A percentile compares a stretch with the other conserved stretches of the same genome.
Conservation (phyloP, 2,797 vertebrate genomes). For the Takifugu rubripes region DNA sequence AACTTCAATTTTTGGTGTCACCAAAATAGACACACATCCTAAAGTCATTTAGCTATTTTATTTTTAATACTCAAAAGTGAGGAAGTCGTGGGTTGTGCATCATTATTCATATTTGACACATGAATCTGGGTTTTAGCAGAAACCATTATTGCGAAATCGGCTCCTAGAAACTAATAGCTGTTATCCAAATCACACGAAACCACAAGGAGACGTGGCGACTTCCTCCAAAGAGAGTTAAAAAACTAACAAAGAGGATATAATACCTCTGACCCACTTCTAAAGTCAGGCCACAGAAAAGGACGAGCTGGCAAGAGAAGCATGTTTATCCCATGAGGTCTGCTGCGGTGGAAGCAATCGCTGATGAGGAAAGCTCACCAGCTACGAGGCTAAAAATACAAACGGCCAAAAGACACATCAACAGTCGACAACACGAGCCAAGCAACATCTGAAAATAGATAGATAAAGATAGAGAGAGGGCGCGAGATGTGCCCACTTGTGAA, state of each 20-base stretch:
- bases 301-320: slow-evolving; percentile 45
- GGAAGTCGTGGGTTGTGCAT: not conserved
- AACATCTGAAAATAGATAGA: slow-evolving; percentile 39
- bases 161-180: slow-evolving; percentile 30
- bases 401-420: slow-evolving; percentile 37
- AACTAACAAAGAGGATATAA: slow-evolving; percentile 73
- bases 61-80: not conserved
- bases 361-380: slow-evolving; percentile 48
- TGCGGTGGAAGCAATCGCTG: slow-evolving; percentile 58
- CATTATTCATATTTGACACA: not conserved
- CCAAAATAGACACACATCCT: too few species aligned
- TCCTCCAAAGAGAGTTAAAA: slow-evolving; percentile 65
- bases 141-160: slow-evolving; percentile 3
- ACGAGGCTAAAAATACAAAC: slow-evolving; percentile 67
- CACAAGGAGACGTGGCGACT: slow-evolving; percentile 54
- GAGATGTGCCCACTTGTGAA: slow-evolving; percentile 46
- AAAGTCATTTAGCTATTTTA: too few species aligned
- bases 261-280: slow-evolving; percentile 66
- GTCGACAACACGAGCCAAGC: slow-evolving; percentile 25
- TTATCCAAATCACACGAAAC: slow-evolving; percentile 55
- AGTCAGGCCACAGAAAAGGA: slow-evolving; percentile 35
- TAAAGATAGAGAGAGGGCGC: slow-evolving; percentile 11
- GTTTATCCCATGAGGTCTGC: slow-evolving; percentile 8
- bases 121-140: slow-evolving; percentile 1
- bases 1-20: too few species aligned